Base-by-base conservation (phyloP, 2,888 invertebrate genomes). In the Stomorhina lunata region DNA sequence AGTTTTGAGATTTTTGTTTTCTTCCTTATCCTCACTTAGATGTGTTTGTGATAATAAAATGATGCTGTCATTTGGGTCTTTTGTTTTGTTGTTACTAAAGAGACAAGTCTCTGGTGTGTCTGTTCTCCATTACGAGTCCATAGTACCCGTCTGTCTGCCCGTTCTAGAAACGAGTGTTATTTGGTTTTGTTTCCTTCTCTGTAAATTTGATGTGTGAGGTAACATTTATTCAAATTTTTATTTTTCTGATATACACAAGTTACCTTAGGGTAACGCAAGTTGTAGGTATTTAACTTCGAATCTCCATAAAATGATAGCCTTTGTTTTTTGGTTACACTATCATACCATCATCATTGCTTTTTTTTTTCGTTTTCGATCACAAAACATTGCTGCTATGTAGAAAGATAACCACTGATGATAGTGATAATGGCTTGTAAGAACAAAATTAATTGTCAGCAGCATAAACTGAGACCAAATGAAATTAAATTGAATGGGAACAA, bases 381-480 rank as follows among this genome's bases (percentile, higher is more conserved):
- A 40, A 68, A 50, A 45, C 61, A n/a, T 22, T 3, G 29, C 1
- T 27, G 50, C 50, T 59, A 55, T 53, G 12, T 15, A 48, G 17
- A 20, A 34, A 65, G 82, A 86, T 85, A 88, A 80, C 87, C 89
- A 85, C 84, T 83, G 86, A 86, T 81, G 71, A 72, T 77, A 87
- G 88, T 88, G 89, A 89, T 89, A 89, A 89, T 89, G 89, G 88
- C 86, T 87, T 89, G 89, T 89, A 87, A 86, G 86, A 87, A 89
- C 89, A 89, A 89, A 89, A 89, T 89, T 88, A 87, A 86, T 87
- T 89, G 88, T 88, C 89, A 88, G 66, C 69, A 53, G 69, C 59
- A 72, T 59, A 57, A 80, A 73, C 79, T 65, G 65, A 79, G 37
- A 66, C 27, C 34, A 37, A 61, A 61, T n/a, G 37, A 12, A 10